Base-by-base conservation (phyloP, 2,888 invertebrate genomes). In the Tipula lateralis region DNA sequence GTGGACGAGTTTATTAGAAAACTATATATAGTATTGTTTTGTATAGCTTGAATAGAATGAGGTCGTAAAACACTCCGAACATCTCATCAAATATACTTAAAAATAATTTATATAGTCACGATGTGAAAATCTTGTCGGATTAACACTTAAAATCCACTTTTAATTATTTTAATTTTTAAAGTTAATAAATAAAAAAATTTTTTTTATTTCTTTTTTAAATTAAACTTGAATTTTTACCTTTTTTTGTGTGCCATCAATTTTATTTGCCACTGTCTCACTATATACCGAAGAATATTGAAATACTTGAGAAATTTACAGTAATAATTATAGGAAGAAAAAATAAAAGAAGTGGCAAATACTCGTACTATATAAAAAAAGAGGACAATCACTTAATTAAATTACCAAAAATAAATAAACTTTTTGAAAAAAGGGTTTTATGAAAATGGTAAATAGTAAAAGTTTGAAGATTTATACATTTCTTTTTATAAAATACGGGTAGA, bases 141-240 rank as follows among this genome's bases (percentile, higher is more conserved):
- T 66, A 66, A 66, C 66, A 66, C 66, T 66, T 66, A 12, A 66
- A 66, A 66, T 66, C 24, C 24, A 66, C 66, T 66, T 24, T 66
- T 66, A 66, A 66, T 66, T 66, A 66, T 66, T 66, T 50, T 66
- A 66, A 66, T 66, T 66, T 66, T 66, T 24, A 66, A 66, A 24
- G 66, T 66, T 24, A 66, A 66, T 24, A 66, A 66, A 66, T 24
- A 44, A 44, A 44, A 44, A 44, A n/a, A 44, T 24, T 66, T 24
- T 66, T 44, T 1, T 44, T 50, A 24, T 66, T 66, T 2, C 24
- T 66, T 66, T 66, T 4, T 66, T 66, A 24, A 66, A 66, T 3
- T 19, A 66, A 24, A 66, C 1, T 66, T 66, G 66, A 66, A 9
- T 66, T 66, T 24, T 66, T 24, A 24, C 66, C 9, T 66, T 66